Conservation (phyloP, 1,140 invertebrate species). For the Macrosteles quadrilineatus region DNA sequence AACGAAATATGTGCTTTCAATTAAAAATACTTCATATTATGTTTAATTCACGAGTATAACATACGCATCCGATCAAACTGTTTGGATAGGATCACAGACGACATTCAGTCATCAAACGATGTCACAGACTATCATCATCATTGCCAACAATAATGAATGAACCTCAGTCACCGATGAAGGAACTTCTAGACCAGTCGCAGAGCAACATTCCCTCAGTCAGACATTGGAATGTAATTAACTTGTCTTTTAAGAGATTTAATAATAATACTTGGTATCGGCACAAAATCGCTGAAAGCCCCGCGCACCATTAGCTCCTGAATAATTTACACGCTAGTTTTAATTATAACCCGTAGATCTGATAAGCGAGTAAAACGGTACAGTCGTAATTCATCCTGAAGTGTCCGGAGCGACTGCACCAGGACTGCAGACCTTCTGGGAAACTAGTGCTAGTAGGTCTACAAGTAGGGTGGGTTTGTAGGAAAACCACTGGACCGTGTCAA, state of each 20-base stretch:
- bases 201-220: background rate
- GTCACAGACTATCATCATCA: too few species aligned
- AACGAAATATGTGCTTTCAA: too few species aligned
- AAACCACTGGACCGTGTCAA: too few species aligned
- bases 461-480: too few species aligned
- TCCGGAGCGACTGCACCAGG: background rate
- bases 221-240: slow-evolving; percentile 14
- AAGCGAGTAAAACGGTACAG: slow-evolving; percentile 2
- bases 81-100: too few species aligned
- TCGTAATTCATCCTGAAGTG: background rate
- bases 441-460: too few species aligned
- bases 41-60: too few species aligned
- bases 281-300: slow-evolving; percentile 5
- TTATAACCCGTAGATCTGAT: slow-evolving; percentile 4
- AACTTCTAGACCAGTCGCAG: background rate
- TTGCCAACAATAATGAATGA: too few species aligned
- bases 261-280: slow-evolving; percentile 14
- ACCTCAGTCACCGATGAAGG: background rate
- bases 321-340: slow-evolving; percentile 16
- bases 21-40: too few species aligned
- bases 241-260: slow-evolving; percentile 15
- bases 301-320: slow-evolving; percentile 15
- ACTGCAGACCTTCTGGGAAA: too few species aligned
- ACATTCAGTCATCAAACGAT: too few species aligned
- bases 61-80: too few species aligned